phyloP scores from a whole-genome alignment of 2,888 invertebrate species.

The Mimas tiliae region DNA sequence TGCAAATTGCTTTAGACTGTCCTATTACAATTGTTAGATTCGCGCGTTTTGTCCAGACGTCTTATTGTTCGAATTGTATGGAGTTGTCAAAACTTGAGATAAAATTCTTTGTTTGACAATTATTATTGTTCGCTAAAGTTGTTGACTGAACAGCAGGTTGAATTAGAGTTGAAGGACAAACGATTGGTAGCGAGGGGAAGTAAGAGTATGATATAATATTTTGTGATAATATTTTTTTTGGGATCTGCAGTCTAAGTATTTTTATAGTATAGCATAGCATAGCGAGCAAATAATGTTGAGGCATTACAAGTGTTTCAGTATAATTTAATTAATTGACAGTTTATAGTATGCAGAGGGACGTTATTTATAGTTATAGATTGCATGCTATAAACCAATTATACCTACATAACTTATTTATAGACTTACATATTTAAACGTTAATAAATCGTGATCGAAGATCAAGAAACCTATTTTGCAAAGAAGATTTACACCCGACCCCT shows the following conservation, averaged over 20 bases:
- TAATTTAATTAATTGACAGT: neutral
- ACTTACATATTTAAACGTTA: slow-evolving; percentile 15
- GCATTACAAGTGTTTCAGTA: neutral
- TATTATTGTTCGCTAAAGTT: slow-evolving; percentile 16
- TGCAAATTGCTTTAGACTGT: slow-evolving; percentile 55
- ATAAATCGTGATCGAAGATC: slow-evolving; percentile 28
- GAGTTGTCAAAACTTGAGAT: slow-evolving; percentile 50
- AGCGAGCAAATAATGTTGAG: neutral
- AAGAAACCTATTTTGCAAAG: slow-evolving; percentile 28
- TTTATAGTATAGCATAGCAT: neutral
- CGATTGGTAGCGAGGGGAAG: slow-evolving; percentile 1
- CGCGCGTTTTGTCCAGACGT: slow-evolving; percentile 38
- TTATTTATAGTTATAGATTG: neutral
- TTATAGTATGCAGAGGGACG: neutral
- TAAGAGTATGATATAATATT: slow-evolving; percentile 5
- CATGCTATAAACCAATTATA: slow-evolving; percentile 6
- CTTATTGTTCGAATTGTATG: slow-evolving; percentile 38
- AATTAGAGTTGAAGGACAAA: slow-evolving; percentile 30
- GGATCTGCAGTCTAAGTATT: neutral
- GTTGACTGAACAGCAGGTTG: slow-evolving; percentile 32
- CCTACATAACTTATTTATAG: neutral
- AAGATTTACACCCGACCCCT: slow-evolving; percentile 46
- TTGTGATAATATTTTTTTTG: neutral
- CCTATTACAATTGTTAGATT: slow-evolving; percentile 50
- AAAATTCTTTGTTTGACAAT: slow-evolving; percentile 26